These are phyloP conservation scores for Micromussa lordhowensis DNA, from an alignment of 92 coral and sea anemone genomes.

Conservation along the genomic window DNA sequence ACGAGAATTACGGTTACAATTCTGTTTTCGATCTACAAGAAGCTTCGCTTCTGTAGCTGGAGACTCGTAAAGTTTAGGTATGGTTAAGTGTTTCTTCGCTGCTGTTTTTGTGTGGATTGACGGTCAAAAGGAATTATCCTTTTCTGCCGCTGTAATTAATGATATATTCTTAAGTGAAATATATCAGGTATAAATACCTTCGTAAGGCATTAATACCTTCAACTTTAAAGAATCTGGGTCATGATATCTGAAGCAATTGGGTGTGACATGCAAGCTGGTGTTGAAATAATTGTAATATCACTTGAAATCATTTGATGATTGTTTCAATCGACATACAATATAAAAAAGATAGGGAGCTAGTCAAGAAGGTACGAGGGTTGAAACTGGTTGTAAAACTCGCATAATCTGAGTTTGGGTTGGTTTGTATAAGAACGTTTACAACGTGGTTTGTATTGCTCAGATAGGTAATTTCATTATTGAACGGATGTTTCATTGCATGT, in stretches of 20 bases:
- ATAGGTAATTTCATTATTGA: too few species aligned
- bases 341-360: background rate
- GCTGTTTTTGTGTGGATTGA: background rate
- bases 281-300: background rate
- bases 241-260: background rate
- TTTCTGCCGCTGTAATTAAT: background rate
- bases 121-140: background rate
- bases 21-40: background rate
- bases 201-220: background rate
- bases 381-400: too few species aligned
- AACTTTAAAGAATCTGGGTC: background rate
- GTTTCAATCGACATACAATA: background rate
- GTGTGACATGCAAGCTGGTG: background rate
- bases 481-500: too few species aligned
- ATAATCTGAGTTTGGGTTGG: too few species aligned
- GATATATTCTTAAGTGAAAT: background rate
- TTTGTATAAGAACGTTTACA: too few species aligned
- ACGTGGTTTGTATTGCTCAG: too few species aligned
- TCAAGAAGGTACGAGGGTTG: background rate
- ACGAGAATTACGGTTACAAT: background rate
- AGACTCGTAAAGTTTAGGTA: background rate
- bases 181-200: background rate
- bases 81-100: background rate
- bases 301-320: background rate
- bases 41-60: background rate